A percentile compares a stretch with the other conserved stretches of the same genome.
Evolutionary conservation across 1,140 invertebrate genomes (phyloP).

Genomic region (Neuroterus valhalla): DNA sequence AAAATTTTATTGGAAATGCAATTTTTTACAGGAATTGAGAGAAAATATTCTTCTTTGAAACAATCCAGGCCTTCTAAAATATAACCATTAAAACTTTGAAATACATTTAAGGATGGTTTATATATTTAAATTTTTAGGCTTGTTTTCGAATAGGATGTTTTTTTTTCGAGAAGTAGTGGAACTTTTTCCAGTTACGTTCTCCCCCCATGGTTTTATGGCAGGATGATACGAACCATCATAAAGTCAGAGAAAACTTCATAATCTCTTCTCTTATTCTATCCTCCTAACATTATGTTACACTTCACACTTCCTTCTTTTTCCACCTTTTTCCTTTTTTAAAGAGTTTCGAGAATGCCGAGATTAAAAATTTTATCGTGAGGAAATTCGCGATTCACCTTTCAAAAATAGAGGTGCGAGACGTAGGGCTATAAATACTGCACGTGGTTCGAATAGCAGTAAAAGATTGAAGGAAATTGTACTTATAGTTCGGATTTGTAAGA

Average conservation of each 20-base stretch:
- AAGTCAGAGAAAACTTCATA: constrained; percentile 29
- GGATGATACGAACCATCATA: constrained; percentile 42
- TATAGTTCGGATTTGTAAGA: constrained; percentile 21
- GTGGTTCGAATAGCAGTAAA: constrained; percentile 38
- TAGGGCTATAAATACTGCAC: constrained; percentile 52
- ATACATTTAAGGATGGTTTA: too few relatives aligned
- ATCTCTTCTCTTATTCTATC: not conserved
- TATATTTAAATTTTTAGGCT: too few relatives aligned
- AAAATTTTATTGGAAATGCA: too few relatives aligned
- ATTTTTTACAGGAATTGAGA: too few relatives aligned
- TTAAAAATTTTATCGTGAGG: constrained; percentile 55
- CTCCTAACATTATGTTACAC: not conserved
- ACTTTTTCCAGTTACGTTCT: too few relatives aligned
- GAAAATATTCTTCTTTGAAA: too few relatives aligned
- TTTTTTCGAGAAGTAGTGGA: too few relatives aligned
- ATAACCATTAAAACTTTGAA: too few relatives aligned
- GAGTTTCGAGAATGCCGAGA: constrained; percentile 36
- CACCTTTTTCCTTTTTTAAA: constrained; percentile 44
- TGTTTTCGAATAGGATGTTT: too few relatives aligned
- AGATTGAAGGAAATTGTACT: constrained; percentile 6
- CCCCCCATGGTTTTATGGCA: constrained; percentile 39
- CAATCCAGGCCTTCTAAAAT: too few relatives aligned
- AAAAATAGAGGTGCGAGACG: constrained; percentile 36
- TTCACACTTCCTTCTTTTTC: not conserved
- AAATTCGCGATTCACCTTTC: constrained; percentile 50